phyloP scores from a whole-genome alignment of 2,888 invertebrate species.

The Lissonota sp. region DNA sequence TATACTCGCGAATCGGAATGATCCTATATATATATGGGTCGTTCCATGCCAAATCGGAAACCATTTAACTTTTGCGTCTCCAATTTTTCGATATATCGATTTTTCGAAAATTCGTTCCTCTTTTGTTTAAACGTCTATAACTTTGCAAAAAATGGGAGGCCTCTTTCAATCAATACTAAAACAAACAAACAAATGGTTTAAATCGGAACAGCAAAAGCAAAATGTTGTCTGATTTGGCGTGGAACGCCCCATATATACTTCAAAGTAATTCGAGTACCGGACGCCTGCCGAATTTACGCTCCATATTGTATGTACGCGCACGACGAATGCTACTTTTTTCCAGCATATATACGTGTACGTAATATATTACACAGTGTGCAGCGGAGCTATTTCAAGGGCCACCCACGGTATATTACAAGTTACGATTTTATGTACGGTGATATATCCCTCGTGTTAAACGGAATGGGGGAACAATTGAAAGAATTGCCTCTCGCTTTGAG shows the following conservation, averaged over 20 bases:
- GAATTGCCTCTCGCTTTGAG: constrained; percentile 57
- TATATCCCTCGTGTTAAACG: constrained; percentile 57
- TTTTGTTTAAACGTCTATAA: too few relatives aligned
- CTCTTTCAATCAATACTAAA: too few relatives aligned
- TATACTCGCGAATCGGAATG: constrained; percentile 31
- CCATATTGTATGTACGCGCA: constrained; percentile 38
- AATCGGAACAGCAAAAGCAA: too few relatives aligned
- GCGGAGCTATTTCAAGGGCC: constrained; percentile 58
- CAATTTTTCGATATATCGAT: too few relatives aligned
- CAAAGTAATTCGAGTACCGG: constrained; percentile 55
- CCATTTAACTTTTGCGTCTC: too few relatives aligned
- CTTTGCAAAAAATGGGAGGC: too few relatives aligned
- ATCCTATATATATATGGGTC: constrained; percentile 11
- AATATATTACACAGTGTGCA: constrained; percentile 47
- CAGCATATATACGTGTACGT: constrained; percentile 38
- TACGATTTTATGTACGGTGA: constrained; percentile 27
- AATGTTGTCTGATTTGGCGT: too few relatives aligned
- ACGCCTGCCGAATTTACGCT: constrained; percentile 50
- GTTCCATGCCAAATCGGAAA: too few relatives aligned
- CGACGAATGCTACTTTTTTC: constrained; percentile 4
- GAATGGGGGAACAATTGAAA: constrained; percentile 63
- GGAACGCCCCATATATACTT: too few relatives aligned
- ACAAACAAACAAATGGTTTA: too few relatives aligned
- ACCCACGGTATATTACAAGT: constrained; percentile 44
- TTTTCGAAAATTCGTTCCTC: too few relatives aligned